phyloP scores from a whole-genome alignment of 2,797 vertebrate genomes.

The Tragopan temminckii region DNA sequence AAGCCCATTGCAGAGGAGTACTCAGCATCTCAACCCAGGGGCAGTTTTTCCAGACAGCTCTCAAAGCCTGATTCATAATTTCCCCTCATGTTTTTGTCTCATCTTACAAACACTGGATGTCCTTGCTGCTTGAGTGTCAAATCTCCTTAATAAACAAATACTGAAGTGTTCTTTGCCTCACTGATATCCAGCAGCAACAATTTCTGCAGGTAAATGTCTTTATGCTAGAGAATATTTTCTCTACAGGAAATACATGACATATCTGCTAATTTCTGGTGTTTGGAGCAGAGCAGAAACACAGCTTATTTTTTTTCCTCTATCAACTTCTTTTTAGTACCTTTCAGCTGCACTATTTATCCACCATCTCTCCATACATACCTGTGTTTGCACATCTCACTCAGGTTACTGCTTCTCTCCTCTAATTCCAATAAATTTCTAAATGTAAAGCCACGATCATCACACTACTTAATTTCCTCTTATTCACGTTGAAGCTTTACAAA shows the following conservation, averaged over 20 bases:
- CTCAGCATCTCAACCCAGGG: background rate
- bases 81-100: background rate
- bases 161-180: background rate
- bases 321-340: background rate
- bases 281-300: background rate
- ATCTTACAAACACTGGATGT: background rate
- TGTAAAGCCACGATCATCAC: background rate
- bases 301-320: background rate
- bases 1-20: background rate
- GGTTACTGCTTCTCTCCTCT: background rate
- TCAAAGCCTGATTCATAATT: background rate
- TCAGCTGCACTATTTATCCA: background rate
- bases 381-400: background rate
- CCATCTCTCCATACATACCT: background rate
- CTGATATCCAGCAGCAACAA: background rate
- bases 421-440: background rate
- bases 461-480: background rate
- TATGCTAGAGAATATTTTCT: background rate
- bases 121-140: background rate
- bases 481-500: background rate
- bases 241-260: background rate
- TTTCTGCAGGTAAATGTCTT: background rate
- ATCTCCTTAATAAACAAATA: constrained; percentile 1
- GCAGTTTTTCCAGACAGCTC: background rate
- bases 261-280: background rate